A percentile compares a stretch with the other conserved stretches of the same genome.
Conservation (phyloP, 2,888 invertebrate species). For the Drosophila austrosaltans region DNA sequence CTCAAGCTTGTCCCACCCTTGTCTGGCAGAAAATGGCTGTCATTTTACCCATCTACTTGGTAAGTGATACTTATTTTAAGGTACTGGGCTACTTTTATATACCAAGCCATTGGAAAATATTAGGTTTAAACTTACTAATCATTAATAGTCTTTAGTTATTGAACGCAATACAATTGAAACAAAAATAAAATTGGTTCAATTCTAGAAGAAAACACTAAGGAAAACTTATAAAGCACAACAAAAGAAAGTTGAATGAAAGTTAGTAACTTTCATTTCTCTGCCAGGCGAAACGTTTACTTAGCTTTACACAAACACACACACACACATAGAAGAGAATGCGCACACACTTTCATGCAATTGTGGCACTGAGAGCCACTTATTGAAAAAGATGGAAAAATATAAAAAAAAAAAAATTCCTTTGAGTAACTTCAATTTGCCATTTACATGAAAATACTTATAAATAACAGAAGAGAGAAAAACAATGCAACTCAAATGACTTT, state of each 20-base stretch:
- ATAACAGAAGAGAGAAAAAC: neutral
- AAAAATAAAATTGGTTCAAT: neutral
- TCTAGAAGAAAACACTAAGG: neutral
- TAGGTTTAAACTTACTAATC: neutral
- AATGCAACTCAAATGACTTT: neutral
- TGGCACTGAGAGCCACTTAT: neutral
- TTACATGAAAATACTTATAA: conserved; percentile 1
- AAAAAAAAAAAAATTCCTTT: conserved; percentile 3
- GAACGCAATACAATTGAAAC: neutral
- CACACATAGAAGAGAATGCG: neutral
- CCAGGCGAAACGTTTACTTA: conserved; percentile 16
- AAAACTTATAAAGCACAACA: neutral
- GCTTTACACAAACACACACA: neutral
- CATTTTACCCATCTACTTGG: neutral
- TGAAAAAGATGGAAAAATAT: neutral
- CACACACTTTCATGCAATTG: conserved; percentile 3
- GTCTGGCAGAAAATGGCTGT: neutral
- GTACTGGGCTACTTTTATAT: neutral
- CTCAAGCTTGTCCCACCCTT: neutral
- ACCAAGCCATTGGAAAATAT: neutral
- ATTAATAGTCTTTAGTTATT: neutral
- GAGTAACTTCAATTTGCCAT: conserved; percentile 6
- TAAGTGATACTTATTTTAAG: neutral
- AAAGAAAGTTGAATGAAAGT: conserved; percentile 9
- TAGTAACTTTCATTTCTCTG: conserved; percentile 2